phyloP scores from a whole-genome alignment of 2,888 invertebrate genomes.

The Pterostichus niger region DNA sequence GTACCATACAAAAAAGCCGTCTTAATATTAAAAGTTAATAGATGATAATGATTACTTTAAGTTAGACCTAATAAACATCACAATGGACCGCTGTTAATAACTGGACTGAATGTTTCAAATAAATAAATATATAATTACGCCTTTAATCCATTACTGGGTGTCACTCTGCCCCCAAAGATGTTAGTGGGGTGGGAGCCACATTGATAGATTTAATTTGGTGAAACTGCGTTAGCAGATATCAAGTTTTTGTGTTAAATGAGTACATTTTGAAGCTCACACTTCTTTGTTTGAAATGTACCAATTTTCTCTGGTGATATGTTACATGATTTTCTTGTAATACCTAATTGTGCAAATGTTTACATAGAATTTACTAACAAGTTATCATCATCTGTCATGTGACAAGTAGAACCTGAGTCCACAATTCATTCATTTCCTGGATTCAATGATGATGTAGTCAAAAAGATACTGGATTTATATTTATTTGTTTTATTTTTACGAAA shows the following conservation, averaged over 20 bases:
- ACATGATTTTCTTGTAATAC: neutral
- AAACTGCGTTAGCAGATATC: conserved; percentile 64
- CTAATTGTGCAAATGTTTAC: neutral
- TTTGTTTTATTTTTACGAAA: conserved; percentile 4
- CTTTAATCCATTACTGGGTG: too few species aligned
- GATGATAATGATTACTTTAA: neutral
- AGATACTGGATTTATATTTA: neutral
- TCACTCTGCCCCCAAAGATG: too few species aligned
- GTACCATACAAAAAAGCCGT: neutral
- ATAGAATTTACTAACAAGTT: neutral
- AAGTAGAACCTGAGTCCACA: conserved; percentile 14
- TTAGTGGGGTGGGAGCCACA: too few species aligned
- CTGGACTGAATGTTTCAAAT: conserved; percentile 2
- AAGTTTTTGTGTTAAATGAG: conserved; percentile 10
- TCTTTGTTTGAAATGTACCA: neutral
- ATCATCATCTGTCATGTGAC: conserved; percentile 30
- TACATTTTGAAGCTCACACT: neutral
- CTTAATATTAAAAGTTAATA: neutral
- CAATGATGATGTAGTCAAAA: neutral
- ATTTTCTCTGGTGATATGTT: neutral
- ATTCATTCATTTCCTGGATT: conserved; percentile 7
- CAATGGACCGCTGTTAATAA: neutral
- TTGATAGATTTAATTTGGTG: too few species aligned
- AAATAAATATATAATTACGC: too few species aligned
- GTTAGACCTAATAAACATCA: neutral